phyloP scores from a whole-genome alignment of 2,113 vertebrate genomes.

The Megaleporinus macrocephalus region DNA sequence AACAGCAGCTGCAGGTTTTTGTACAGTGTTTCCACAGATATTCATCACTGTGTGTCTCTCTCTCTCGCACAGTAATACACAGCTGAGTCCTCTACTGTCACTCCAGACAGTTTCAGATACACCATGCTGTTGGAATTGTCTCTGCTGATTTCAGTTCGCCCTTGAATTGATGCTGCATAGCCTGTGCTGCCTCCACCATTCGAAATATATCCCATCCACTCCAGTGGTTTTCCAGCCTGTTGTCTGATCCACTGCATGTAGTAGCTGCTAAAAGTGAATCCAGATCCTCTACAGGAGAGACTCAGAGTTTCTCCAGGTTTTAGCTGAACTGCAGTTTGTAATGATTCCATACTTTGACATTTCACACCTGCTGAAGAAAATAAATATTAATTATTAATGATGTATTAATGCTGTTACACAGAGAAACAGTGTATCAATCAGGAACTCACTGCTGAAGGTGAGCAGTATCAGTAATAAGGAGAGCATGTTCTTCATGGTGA shows the following conservation, averaged over 20 bases:
- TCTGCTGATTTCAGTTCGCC: slow-evolving; percentile 52
- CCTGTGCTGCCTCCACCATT: background rate
- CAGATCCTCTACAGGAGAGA: slow-evolving; percentile 32
- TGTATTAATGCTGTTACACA: background rate
- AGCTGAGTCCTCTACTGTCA: slow-evolving; percentile 40
- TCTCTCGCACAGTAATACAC: slow-evolving; percentile 30
- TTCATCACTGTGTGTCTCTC: slow-evolving; percentile 42
- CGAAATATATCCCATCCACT: slow-evolving; percentile 49
- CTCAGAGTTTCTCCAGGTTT: slow-evolving; percentile 25
- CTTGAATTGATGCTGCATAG: background rate
- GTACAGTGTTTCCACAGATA: slow-evolving; percentile 10
- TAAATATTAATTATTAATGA: background rate
- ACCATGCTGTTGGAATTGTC: slow-evolving; percentile 44
- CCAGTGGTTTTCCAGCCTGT: slow-evolving; percentile 55
- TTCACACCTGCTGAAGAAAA: background rate
- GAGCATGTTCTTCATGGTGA: slow-evolving; percentile 44
- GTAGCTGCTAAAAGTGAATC: slow-evolving; percentile 9
- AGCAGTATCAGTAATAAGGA: slow-evolving; percentile 40
- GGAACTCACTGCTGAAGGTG: slow-evolving; percentile 39
- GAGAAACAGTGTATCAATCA: background rate
- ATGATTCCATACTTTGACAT: slow-evolving; percentile 1
- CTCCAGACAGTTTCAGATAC: slow-evolving; percentile 41
- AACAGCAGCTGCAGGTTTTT: background rate
- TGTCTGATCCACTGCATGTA: slow-evolving; percentile 52
- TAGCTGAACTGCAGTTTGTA: background rate